Conservation (phyloP, 2,888 invertebrate species). For the Leuctra nigra region DNA sequence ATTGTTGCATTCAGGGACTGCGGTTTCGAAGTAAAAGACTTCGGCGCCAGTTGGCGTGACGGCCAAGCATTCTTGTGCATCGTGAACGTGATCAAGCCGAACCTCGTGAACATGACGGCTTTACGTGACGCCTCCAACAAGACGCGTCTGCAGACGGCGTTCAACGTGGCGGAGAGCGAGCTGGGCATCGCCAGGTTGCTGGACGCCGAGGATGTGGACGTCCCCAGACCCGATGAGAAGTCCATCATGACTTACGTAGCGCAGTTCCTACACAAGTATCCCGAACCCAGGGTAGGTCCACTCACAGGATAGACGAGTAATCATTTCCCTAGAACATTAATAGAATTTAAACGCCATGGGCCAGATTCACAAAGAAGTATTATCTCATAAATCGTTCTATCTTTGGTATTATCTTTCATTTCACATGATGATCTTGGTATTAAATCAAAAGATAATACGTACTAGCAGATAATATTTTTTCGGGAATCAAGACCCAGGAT, state of each 20-base stretch:
- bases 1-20: conserved; percentile 73
- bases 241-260: conserved; percentile 99
- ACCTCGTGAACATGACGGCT: conserved; percentile 80
- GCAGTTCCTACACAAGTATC: conserved; percentile 93
- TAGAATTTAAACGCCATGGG: too few species aligned
- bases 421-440: too few species aligned
- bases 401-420: too few species aligned
- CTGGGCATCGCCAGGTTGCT: conserved; percentile 85
- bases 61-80: conserved; percentile 93
- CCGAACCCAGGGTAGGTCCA: conserved; percentile 56
- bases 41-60: conserved; percentile 93
- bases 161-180: conserved; percentile 85
- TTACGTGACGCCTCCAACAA: conserved; percentile 71
- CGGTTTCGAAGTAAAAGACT: conserved; percentile 85
- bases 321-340: too few species aligned
- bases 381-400: too few species aligned
- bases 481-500: too few species aligned
- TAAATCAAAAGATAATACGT: too few species aligned
- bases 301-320: too few species aligned
- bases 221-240: conserved; percentile 92
- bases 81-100: conserved; percentile 90
- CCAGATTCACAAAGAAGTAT: too few species aligned
- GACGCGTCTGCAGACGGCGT: conserved; percentile 84
- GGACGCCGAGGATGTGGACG: conserved; percentile 95
- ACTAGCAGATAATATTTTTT: too few species aligned